Conservation (phyloP, 2,113 vertebrate species). For the Syngnathus floridae region DNA sequence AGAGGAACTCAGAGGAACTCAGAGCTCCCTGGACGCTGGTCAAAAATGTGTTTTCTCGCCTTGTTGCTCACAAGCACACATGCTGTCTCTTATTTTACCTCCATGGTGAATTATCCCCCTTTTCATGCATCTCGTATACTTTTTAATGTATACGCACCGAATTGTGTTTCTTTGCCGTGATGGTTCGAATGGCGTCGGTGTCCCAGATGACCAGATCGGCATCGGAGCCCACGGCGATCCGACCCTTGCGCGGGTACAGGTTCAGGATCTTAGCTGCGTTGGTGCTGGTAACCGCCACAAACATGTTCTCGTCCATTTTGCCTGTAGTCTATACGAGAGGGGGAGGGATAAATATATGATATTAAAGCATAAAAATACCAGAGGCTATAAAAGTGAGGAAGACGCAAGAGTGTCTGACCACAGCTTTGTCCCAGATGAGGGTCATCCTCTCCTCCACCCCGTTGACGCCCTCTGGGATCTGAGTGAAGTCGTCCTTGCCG, state of each 20-base stretch:
- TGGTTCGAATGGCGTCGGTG: slow-evolving; percentile 84
- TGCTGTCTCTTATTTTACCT: slow-evolving; percentile 1
- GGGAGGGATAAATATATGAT: background rate
- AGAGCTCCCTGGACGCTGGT: slow-evolving; percentile 41
- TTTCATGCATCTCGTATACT: background rate
- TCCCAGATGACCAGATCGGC: slow-evolving; percentile 97
- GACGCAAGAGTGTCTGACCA: slow-evolving; percentile 74
- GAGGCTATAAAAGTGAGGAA: background rate
- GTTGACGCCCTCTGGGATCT: slow-evolving; percentile 92
- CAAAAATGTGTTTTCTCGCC: slow-evolving; percentile 41
- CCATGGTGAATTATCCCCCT: background rate
- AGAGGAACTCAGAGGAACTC: slow-evolving; percentile 48
- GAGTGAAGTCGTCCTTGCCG: slow-evolving; percentile 97
- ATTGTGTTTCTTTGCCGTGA: slow-evolving; percentile 92
- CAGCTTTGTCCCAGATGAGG: slow-evolving; percentile 96
- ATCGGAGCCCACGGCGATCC: slow-evolving; percentile 92
- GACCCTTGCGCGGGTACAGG: slow-evolving; percentile 92
- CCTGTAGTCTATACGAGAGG: slow-evolving; percentile 79
- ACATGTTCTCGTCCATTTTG: slow-evolving; percentile 99
- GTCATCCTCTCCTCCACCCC: slow-evolving; percentile 94
- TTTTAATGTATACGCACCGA: slow-evolving; percentile 77
- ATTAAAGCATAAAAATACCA: background rate
- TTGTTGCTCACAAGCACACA: slow-evolving; percentile 22
- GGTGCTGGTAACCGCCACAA: slow-evolving; percentile 95
- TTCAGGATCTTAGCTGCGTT: slow-evolving; percentile 98